Base-by-base conservation (phyloP, 2,113 vertebrate species). In the Hyla sarda region DNA sequence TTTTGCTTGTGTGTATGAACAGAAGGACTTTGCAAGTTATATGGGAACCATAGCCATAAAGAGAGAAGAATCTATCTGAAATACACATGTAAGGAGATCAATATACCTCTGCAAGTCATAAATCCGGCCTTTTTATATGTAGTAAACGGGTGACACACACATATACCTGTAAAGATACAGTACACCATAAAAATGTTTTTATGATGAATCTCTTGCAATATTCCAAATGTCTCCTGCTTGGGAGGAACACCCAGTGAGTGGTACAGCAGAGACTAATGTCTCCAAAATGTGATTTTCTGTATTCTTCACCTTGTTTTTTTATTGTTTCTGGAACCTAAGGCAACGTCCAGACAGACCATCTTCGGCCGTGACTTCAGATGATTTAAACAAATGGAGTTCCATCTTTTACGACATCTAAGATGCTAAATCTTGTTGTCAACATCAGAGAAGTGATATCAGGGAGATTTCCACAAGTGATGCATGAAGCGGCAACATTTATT, bases 141-240 rank as follows among this genome's bases (percentile, higher is more conserved):
- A 25, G 72, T 48, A 74, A 74, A 47, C 1, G 5, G 34, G 72
- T 74, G 72, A 48, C 72, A 4, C 41, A 45, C 71, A 14, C 0
- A 48, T 47, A 48, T 48, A 74, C 72, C 41, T 47, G 37, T 74
- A 48, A 47, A 74, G 37, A 48, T 25, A 25, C 41, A 41, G 32
- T 13, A 12, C 34, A 3, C 67, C 17, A 41, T 71, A 71, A 41
- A 71, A 71, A 16, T 16, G 30, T 25, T 73, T 37, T 47, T 48
- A 74, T 74, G 72, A 74, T 74, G 10, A 45, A 45, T 74, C 48
- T 74, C 72, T 48, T 47, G 41, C n/a, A 74, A 45, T 25, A 74
- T 74, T 74, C 67, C 37, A 74, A n/a, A 2, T 74, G 37, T 25
- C 11, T 47, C 37, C 72, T 74, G 37, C 41, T 73, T 74, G 23